Evolutionary conservation across 2,113 vertebrate species (phyloP), one percentile per base, ranked within the genome.

Genomic region (Fregetta grallaria): DNA sequence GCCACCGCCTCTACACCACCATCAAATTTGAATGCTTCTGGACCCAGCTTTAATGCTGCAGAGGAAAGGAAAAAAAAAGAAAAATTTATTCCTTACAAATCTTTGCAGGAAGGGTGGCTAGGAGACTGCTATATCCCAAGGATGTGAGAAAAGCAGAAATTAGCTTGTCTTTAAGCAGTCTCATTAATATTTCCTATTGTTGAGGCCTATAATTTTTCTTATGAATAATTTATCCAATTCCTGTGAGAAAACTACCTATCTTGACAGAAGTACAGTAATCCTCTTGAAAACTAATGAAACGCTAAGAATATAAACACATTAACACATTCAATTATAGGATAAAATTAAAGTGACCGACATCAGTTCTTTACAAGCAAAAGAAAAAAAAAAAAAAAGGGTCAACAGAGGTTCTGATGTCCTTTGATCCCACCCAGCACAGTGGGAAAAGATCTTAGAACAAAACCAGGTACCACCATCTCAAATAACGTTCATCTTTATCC

Each of bases 11-110:
- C 99, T 77, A 99, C 97, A 1, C 99, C 99, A 32, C 99, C 99
- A 92, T 99, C 99, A 82, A 99, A 99, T 97, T 99, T 99, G 94
- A 99, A 99, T 32, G 99, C 99, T 94, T 99, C 99, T 16, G 99
- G 99, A 75, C 99, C 99, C 27, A 99, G 97, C 97, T 99, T 99
- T 96, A 99, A 96, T 77, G 99, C 99, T 99, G 95, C 34, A 82
- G 74, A 96, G n/a, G 59, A 65, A 91, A 38, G 42, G 52, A 20
- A 32, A 4, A 36, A 18, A 30, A 52, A 21, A 9, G 30, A 30
- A 52, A 63, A 76, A 61, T 22, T 50, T 50, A 75, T 78, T 78
- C n/a, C 38, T 70, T 36, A 74, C 30, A 63, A 70, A 6, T 50
- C 65, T 84, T 78, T 78, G 38, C 56, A 80, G 72, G 23, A 92